These are phyloP conservation scores for Venusia cambrica DNA, from an alignment of 2,888 invertebrate genomes.

Conservation along the genomic window DNA sequence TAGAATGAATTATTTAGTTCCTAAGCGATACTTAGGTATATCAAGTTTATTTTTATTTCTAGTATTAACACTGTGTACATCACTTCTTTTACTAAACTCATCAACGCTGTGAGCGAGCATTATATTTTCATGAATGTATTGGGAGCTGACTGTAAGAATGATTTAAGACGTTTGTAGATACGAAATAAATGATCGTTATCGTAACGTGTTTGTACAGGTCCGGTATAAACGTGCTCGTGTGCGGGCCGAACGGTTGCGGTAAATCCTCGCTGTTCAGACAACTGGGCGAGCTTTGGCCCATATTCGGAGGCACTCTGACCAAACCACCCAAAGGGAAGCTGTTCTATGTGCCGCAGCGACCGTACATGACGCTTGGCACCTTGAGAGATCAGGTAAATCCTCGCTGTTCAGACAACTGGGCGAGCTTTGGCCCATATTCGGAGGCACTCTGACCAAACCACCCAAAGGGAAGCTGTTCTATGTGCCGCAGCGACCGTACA, in stretches of 20 bases:
- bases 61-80: no score
- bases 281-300: constrained; percentile 98
- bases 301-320: constrained; percentile 95
- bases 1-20: no score
- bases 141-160: no score
- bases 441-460: constrained; percentile 96
- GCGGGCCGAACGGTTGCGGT: constrained; percentile 99
- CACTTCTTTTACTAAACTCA: no score
- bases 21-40: no score
- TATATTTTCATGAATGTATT: no score
- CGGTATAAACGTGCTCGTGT: constrained; percentile 98
- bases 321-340: constrained; percentile 98
- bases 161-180: no score
- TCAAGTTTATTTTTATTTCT: no score
- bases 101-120: no score
- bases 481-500: constrained; percentile 98
- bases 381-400: constrained; percentile 92
- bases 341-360: constrained; percentile 98
- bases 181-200: no score
- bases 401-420: constrained; percentile 98
- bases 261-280: constrained; percentile 98
- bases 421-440: constrained; percentile 98
- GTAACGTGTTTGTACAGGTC: no score
- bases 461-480: constrained; percentile 97
- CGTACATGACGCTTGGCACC: constrained; percentile 98